Conservation (phyloP, 2,113 vertebrate species). For the Redunca redunca region DNA sequence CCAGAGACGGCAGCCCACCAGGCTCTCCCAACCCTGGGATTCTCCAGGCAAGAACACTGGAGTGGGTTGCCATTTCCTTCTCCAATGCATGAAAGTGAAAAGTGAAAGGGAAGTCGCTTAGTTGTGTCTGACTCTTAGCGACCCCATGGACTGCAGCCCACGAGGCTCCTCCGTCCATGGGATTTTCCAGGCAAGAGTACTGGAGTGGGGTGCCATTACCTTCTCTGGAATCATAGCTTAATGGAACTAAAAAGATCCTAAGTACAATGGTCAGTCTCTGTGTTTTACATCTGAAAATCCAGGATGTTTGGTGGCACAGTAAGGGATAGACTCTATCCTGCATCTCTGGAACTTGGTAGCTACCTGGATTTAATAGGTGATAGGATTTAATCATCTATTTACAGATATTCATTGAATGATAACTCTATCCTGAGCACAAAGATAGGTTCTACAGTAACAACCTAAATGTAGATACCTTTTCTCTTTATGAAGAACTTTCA, state of each 20-base stretch:
- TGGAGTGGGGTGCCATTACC: too few species aligned
- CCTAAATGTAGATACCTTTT: neutral
- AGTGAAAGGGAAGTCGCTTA: too few species aligned
- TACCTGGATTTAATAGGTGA: neutral
- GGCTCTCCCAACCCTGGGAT: too few species aligned
- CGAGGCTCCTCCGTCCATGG: too few species aligned
- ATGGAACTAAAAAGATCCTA: neutral
- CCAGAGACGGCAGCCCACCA: too few species aligned
- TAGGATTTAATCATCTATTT: neutral
- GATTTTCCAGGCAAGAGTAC: too few species aligned
- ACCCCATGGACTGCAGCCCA: too few species aligned
- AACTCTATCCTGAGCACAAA: neutral
- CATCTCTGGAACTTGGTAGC: neutral
- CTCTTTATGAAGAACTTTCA: neutral
- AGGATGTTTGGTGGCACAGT: neutral
- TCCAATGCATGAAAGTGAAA: too few species aligned
- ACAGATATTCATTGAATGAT: neutral
- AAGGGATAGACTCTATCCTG: neutral
- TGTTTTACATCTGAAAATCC: neutral
- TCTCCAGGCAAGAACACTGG: too few species aligned
- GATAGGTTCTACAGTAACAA: neutral
- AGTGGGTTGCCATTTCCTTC: too few species aligned
- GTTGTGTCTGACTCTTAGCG: accelerated
- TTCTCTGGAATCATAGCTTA: neutral
- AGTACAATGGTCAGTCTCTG: neutral